Base-by-base conservation (phyloP, 1,140 invertebrate genomes). In the Pachyrhynchus sulphureomaculatus region DNA sequence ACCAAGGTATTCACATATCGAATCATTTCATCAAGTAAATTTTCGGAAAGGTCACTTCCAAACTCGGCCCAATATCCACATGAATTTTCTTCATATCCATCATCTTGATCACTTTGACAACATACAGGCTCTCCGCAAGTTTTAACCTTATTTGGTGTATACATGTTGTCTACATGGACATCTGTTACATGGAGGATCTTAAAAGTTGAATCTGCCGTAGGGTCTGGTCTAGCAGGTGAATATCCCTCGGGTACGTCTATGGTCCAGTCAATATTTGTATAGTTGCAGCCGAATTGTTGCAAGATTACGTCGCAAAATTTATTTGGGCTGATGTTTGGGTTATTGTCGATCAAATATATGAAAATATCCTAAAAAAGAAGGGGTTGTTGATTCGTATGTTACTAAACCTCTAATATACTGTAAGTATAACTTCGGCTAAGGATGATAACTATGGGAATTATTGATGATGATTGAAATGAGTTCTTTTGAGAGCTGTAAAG, bases 51-150 rank as follows among this genome's bases (percentile, higher is more conserved):
- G 70, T 93, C 90, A 66, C 90, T 92, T 45, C 81, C 72, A 66
- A 88, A 90, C 71, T 91, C 87, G 9, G 89, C 88, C 89, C 89
- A 93, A 66, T 79, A 85, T 1, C 90, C 90, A 29, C 91, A 91
- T 0, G 80, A 75, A 15, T 78, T 66, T 13, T 62, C 70, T 4
- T 67, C 52, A 91, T 57, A 90, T 12, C 63, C 58, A 4, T 61
- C 62, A 0, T 70, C 73, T 58, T 64, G 64, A 45, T 72, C 81
- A 12, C 66, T 72, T 54, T 89, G 83, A 74, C 93, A 96, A 71
- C 93, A 95, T 6, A 88, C 77, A 5, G 90, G 89, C 66, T 91
- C 86, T 1, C 78, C 79, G 71, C 93, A 96, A 2, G 80, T 70
- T 1, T 88, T 84, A 26, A 88, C 84, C 0, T 86, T 80, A 18